Conservation (phyloP, 2,888 invertebrate genomes). For the Tenthredo distinguenda region DNA sequence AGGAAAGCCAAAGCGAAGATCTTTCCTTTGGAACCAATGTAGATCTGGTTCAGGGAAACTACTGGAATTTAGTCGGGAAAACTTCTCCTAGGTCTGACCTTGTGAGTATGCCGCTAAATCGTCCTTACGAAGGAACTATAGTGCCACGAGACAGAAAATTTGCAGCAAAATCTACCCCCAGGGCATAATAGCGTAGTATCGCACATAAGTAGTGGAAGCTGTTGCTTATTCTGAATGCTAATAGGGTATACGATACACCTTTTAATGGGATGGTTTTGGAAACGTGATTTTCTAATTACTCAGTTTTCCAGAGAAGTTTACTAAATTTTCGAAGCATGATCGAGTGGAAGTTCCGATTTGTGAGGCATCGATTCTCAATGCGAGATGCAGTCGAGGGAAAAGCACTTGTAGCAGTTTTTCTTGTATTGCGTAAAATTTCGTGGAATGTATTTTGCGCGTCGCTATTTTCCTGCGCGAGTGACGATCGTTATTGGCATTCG, state of each 20-base stretch:
- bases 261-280: background rate
- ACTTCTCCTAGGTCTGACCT: background rate
- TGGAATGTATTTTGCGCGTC: background rate
- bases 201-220: background rate
- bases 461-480: background rate
- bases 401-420: background rate
- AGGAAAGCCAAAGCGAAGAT: background rate
- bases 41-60: background rate
- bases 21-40: background rate
- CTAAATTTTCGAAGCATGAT: background rate
- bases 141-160: background rate
- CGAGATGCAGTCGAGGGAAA: background rate
- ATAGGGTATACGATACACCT: background rate
- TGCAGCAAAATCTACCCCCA: background rate
- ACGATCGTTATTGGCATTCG: too few relatives aligned
- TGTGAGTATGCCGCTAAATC: too few relatives aligned
- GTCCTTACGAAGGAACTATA: background rate
- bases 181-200: background rate
- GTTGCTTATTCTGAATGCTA: background rate
- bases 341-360: background rate
- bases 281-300: background rate
- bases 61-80: background rate
- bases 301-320: background rate
- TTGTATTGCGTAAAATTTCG: background rate
- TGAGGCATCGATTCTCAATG: background rate